Percentiles rank a stretch among this genome's conserved stretches.
Conservation (phyloP, 2,888 invertebrate species). For the Drosophila fungiperda region DNA sequence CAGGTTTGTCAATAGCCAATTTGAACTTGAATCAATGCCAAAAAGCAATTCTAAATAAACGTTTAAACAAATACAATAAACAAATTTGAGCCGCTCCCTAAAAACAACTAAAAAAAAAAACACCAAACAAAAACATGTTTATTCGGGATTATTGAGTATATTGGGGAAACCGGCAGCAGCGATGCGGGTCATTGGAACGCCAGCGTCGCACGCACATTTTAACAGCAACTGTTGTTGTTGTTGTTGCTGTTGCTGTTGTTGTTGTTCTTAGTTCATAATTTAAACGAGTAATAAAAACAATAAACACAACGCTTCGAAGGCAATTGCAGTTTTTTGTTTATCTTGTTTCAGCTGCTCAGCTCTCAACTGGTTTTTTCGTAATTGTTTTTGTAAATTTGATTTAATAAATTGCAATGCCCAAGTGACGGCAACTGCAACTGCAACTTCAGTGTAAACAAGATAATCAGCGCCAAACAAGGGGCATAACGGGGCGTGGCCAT, state of each 20-base stretch:
- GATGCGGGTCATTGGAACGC: constrained; percentile 81
- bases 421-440: constrained; percentile 44
- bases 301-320: constrained; percentile 45
- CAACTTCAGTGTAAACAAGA: constrained; percentile 76
- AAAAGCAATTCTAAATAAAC: constrained; percentile 66
- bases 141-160: constrained; percentile 3
- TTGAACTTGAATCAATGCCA: constrained; percentile 81
- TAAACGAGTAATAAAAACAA: constrained; percentile 71
- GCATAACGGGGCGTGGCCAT: constrained; percentile 43
- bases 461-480: constrained; percentile 63
- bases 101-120: constrained; percentile 19
- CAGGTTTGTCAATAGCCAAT: constrained; percentile 40
- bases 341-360: constrained; percentile 23
- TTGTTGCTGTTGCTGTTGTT: constrained; percentile 33
- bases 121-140: constrained; percentile 23
- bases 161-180: constrained; percentile 15
- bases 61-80: constrained; percentile 33
- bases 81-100: constrained; percentile 64
- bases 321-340: constrained; percentile 30
- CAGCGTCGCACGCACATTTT: constrained; percentile 78
- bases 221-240: constrained; percentile 26
- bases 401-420: constrained; percentile 69
- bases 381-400: constrained; percentile 63
- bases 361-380: constrained; percentile 61
- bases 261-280: constrained; percentile 58